phyloP scores from a whole-genome alignment of 2,888 invertebrate species.

The Thera obeliscata region DNA sequence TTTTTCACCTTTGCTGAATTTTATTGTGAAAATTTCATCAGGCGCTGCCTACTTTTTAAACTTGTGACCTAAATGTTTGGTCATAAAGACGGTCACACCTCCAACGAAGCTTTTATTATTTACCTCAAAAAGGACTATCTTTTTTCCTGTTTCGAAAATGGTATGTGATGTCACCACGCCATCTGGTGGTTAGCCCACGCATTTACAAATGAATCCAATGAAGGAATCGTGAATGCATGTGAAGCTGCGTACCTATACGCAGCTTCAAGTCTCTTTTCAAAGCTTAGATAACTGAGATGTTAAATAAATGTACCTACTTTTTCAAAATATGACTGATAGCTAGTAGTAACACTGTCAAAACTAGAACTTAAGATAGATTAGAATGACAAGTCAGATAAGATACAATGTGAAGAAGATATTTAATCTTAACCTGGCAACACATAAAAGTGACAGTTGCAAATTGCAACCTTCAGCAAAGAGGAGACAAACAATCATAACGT shows the following conservation, averaged over 20 bases:
- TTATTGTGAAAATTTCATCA: not conserved
- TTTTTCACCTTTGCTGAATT: not conserved
- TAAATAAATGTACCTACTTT: not conserved
- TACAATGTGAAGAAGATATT: too few relatives aligned
- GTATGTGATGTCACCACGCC: constrained; percentile 32
- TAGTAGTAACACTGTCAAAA: too few relatives aligned
- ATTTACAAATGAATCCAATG: constrained; percentile 24
- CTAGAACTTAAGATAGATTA: too few relatives aligned
- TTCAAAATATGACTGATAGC: too few relatives aligned
- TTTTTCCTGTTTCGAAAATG: constrained; percentile 21
- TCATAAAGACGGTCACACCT: constrained; percentile 10
- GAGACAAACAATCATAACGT: too few relatives aligned
- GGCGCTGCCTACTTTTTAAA: not conserved
- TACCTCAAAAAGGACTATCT: constrained; percentile 16
- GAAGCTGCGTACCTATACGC: not conserved
- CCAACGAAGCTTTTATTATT: constrained; percentile 24
- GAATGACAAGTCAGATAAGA: too few relatives aligned
- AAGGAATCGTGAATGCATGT: constrained; percentile 22
- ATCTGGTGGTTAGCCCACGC: constrained; percentile 32
- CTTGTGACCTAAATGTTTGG: constrained; percentile 8
- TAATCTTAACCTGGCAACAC: too few relatives aligned
- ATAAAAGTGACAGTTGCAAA: too few relatives aligned
- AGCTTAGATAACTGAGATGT: too few relatives aligned
- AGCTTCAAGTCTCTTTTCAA: too few relatives aligned
- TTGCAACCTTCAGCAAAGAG: too few relatives aligned